Percentiles rank a stretch among this genome's conserved stretches.
These are phyloP conservation scores for Hydrophis major DNA, from an alignment of 2,797 vertebrate genomes.

Conservation along the genomic window DNA sequence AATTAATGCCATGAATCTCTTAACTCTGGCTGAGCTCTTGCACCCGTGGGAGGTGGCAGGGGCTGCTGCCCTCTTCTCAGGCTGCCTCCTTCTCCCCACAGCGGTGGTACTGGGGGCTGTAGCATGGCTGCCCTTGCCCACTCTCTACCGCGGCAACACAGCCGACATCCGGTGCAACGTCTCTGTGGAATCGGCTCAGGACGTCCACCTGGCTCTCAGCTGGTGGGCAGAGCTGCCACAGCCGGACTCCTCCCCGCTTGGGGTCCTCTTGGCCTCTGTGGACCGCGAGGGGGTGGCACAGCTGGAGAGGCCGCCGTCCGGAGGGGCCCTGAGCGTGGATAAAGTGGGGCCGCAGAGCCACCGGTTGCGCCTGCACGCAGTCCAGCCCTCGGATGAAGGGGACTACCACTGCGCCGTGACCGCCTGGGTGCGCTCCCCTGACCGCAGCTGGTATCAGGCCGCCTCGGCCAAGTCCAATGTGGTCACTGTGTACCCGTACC, in stretches of 20 bases:
- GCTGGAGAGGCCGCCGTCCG: slow-evolving; percentile 64
- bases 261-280: slow-evolving; percentile 69
- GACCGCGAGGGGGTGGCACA: slow-evolving; percentile 77
- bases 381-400: slow-evolving; percentile 62
- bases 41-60: rapidly evolving
- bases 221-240: slow-evolving; percentile 73
- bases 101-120: slow-evolving; percentile 75
- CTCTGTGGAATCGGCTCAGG: slow-evolving; percentile 73
- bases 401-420: slow-evolving; percentile 65
- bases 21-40: neutral
- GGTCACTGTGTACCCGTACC: slow-evolving; percentile 82
- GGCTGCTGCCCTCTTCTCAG: neutral
- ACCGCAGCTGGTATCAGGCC: slow-evolving; percentile 83
- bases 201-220: slow-evolving; percentile 74
- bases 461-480: slow-evolving; percentile 72
- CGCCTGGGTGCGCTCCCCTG: slow-evolving; percentile 80
- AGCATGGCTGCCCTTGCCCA: slow-evolving; percentile 71
- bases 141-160: slow-evolving; percentile 80
- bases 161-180: slow-evolving; percentile 82
- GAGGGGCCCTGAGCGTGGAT: slow-evolving; percentile 80
- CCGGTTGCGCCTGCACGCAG: slow-evolving; percentile 59
- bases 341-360: slow-evolving; percentile 58
- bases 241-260: neutral
- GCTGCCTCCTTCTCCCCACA: slow-evolving; percentile 40
- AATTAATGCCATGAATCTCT: neutral